Evolutionary conservation across 2,113 vertebrate species (phyloP).

Genomic region (Danionella cerebrum): DNA sequence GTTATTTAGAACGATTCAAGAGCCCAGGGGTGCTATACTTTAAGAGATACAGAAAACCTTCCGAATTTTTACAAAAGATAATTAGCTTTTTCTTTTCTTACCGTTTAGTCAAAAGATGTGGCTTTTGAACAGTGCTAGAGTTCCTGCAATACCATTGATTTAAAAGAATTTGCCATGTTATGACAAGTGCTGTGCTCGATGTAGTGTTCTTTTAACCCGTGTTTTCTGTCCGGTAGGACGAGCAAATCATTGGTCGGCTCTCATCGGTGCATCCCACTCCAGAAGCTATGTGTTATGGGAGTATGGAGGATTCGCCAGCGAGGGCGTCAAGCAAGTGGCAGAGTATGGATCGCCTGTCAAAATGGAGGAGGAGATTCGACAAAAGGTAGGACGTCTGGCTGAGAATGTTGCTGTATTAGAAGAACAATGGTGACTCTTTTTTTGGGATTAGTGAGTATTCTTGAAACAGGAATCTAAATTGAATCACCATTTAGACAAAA

Average conservation of each 20-base stretch:
- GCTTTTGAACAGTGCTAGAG: too few species aligned
- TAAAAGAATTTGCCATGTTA: too few species aligned
- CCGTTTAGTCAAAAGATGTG: too few species aligned
- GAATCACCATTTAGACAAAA: too few species aligned
- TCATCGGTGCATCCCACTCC: conserved; percentile 92
- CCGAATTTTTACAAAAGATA: background rate
- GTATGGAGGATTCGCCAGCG: conserved; percentile 86
- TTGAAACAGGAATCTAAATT: too few species aligned
- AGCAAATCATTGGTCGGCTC: conserved; percentile 95
- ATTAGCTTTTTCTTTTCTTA: too few species aligned
- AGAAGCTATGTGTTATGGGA: conserved; percentile 90
- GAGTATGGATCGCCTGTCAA: conserved; percentile 93
- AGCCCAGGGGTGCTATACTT: background rate
- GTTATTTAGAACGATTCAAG: conserved; percentile 13
- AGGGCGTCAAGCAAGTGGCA: conserved; percentile 90
- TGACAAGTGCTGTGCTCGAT: too few species aligned
- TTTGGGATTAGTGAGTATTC: background rate
- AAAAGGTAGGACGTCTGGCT: conserved; percentile 70
- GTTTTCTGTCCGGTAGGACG: conserved; percentile 63
- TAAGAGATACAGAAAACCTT: background rate
- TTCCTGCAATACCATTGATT: too few species aligned
- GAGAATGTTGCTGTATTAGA: background rate
- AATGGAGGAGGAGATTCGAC: conserved; percentile 97
- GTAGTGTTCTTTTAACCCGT: too few species aligned
- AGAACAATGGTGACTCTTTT: background rate